Conservation (phyloP, 2,888 invertebrate genomes). For the Mythimna vitellina region DNA sequence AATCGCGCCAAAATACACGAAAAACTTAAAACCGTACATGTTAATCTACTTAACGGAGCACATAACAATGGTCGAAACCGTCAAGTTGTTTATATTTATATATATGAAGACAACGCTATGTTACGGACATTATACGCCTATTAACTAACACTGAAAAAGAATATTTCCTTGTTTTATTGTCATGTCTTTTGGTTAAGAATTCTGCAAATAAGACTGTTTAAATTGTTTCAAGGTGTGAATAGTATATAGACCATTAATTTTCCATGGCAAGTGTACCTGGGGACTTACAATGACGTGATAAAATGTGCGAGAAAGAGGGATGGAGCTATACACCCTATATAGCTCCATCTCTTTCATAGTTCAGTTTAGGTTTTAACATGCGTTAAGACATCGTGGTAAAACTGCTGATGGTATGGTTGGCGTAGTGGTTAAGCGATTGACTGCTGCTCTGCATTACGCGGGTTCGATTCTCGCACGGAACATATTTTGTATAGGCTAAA, state of each 20-base stretch:
- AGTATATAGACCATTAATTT: not conserved
- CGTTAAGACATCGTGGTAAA: too few species aligned
- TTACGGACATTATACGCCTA: slow-evolving; percentile 53
- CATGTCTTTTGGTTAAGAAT: slow-evolving; percentile 36
- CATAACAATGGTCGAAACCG: slow-evolving; percentile 17
- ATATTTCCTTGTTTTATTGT: slow-evolving; percentile 45
- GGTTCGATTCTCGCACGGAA: too few species aligned
- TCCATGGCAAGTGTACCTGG: not conserved
- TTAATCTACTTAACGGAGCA: slow-evolving; percentile 35
- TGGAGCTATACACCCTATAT: too few species aligned
- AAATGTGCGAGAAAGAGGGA: too few species aligned
- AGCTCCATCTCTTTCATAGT: too few species aligned
- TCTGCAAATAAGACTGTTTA: slow-evolving; percentile 28
- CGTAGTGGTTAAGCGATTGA: too few species aligned
- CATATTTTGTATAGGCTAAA: too few species aligned
- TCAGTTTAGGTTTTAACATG: too few species aligned
- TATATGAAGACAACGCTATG: slow-evolving; percentile 49
- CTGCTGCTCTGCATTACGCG: too few species aligned
- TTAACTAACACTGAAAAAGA: slow-evolving; percentile 38
- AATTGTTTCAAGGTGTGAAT: slow-evolving; percentile 26
- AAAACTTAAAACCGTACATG: slow-evolving; percentile 51
- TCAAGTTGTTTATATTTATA: slow-evolving; percentile 49
- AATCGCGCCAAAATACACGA: slow-evolving; percentile 36
- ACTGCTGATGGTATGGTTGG: too few species aligned
- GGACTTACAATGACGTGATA: too few species aligned